Evolutionary conservation across 2,797 vertebrate species (phyloP).

Genomic region (Microcaecilia unicolor): DNA sequence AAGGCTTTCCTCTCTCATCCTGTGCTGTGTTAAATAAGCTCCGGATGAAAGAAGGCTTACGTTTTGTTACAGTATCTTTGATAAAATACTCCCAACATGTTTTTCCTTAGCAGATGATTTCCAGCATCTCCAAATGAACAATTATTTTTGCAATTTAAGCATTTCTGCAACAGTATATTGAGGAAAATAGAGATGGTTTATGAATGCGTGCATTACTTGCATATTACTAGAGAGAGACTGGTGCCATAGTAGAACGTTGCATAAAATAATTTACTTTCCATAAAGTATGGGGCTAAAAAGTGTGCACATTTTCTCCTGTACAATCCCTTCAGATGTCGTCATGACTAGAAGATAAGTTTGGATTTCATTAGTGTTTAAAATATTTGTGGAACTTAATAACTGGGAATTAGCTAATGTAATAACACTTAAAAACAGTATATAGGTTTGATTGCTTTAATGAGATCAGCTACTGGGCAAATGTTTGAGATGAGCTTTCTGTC

Average conservation of each 20-base stretch:
- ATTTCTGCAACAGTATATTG: conserved; percentile 22
- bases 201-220: no score
- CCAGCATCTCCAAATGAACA: no score
- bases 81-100: no score
- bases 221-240: no score
- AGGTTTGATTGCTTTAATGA: no score
- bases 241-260: no score
- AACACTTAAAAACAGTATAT: neutral
- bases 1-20: conserved; percentile 9
- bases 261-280: no score
- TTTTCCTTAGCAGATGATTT: no score
- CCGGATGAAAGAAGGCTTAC: conserved; percentile 1
- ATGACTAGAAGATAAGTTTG: neutral
- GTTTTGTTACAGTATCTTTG: no score
- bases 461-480: neutral
- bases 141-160: neutral
- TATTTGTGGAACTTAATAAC: neutral
- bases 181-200: conserved; percentile 6
- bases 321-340: neutral
- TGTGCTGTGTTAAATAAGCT: conserved; percentile 6
- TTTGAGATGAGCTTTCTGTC: conserved; percentile 6
- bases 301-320: neutral
- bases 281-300: neutral
- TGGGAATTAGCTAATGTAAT: neutral
- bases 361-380: conserved; percentile 1